These are phyloP conservation scores for Drosophila mimica DNA, from an alignment of 2,888 invertebrate species.

Conservation along the genomic window DNA sequence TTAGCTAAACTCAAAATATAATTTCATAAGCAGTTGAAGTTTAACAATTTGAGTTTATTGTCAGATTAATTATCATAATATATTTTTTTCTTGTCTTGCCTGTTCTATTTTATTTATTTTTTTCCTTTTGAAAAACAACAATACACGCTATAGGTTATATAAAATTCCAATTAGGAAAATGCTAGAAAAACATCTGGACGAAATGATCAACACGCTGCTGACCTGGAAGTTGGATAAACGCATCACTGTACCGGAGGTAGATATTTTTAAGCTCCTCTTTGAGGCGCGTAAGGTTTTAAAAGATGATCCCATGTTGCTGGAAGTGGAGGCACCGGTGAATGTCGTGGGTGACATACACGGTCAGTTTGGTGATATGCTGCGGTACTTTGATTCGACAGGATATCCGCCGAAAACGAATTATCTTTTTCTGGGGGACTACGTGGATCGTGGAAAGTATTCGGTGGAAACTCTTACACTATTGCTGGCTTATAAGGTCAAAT, in stretches of 20 bases:
- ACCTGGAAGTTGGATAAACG: slow-evolving; percentile 28
- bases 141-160: background rate
- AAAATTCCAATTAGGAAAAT: slow-evolving; percentile 10
- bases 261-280: slow-evolving; percentile 96
- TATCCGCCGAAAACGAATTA: slow-evolving; percentile 37
- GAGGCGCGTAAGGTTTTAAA: slow-evolving; percentile 99
- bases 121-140: background rate
- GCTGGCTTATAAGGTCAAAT: slow-evolving; percentile 52
- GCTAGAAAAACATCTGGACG: slow-evolving; percentile 35
- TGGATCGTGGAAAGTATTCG: slow-evolving; percentile 53
- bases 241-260: slow-evolving; percentile 18
- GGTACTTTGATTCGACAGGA: slow-evolving; percentile 38
- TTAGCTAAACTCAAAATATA: background rate
- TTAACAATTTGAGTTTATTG: background rate
- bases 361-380: slow-evolving; percentile 45
- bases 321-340: slow-evolving; percentile 98
- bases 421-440: slow-evolving; percentile 52
- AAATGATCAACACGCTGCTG: slow-evolving; percentile 24
- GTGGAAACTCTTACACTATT: slow-evolving; percentile 46
- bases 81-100: background rate
- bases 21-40: background rate
- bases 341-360: slow-evolving; percentile 91
- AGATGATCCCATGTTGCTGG: slow-evolving; percentile 98
- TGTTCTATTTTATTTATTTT: background rate
- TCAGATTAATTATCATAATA: background rate